Conservation (phyloP, 1,140 invertebrate species). For the Diabrotica undecimpunctata region DNA sequence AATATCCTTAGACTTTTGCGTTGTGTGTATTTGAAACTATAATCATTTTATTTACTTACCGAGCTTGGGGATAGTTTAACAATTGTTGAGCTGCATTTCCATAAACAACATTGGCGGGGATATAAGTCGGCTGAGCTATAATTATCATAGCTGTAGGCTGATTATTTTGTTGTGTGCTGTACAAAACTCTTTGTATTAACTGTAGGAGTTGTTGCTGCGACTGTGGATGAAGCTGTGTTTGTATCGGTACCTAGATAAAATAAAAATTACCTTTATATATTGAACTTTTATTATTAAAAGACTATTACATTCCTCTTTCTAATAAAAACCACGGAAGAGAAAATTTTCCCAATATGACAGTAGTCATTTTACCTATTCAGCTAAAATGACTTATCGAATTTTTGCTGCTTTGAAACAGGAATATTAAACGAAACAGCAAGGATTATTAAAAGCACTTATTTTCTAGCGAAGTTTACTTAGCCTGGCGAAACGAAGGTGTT, state of each 20-base stretch:
- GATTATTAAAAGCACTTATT: too few species aligned
- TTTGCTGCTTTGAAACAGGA: too few species aligned
- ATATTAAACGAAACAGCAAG: too few species aligned
- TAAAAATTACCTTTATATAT: background rate
- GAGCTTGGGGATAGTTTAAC: slow-evolving; percentile 34
- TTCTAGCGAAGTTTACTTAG: too few species aligned
- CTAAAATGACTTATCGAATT: too few species aligned
- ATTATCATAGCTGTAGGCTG: slow-evolving; percentile 35
- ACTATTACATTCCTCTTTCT: background rate
- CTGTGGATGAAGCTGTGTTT: slow-evolving; percentile 7
- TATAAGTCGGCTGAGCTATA: slow-evolving; percentile 37
- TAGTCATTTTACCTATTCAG: background rate
- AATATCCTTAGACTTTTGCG: too few species aligned
- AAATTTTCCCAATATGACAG: background rate
- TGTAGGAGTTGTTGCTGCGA: slow-evolving; percentile 11
- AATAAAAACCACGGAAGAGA: background rate
- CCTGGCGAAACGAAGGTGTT: too few species aligned
- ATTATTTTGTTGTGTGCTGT: slow-evolving; percentile 7
- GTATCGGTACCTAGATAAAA: background rate
- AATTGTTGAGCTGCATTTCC: slow-evolving; percentile 31
- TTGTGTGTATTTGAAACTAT: too few species aligned
- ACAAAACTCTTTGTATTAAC: slow-evolving; percentile 12
- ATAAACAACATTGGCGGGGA: slow-evolving; percentile 29
- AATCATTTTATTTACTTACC: slow-evolving; percentile 21
- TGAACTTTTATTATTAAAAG: background rate